Conservation (phyloP, 1,140 invertebrate species). For the Zaprionus kolodkinae region DNA sequence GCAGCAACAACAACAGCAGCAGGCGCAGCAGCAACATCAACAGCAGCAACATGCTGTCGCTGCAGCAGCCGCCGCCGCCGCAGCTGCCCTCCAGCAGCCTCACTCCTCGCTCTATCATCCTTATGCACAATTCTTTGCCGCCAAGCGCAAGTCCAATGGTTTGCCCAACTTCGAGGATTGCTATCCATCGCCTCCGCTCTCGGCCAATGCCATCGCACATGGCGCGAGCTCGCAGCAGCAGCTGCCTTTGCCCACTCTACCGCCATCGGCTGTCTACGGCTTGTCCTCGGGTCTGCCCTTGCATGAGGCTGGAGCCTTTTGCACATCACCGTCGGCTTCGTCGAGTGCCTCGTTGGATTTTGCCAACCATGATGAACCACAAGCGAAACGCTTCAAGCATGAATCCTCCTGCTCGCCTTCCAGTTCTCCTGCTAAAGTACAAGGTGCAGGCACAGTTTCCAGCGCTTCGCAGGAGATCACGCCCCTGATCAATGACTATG, state of each 20-base stretch:
- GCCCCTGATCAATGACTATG: slow-evolving; percentile 85
- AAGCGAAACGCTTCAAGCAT: slow-evolving; percentile 69
- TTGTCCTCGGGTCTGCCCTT: slow-evolving; percentile 38
- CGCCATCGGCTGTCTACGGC: slow-evolving; percentile 42
- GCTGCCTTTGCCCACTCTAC: slow-evolving; percentile 42
- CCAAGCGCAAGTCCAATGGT: slow-evolving; percentile 64
- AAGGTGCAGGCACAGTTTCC: slow-evolving; percentile 85
- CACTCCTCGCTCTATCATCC: slow-evolving; percentile 71
- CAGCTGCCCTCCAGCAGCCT: slow-evolving; percentile 73
- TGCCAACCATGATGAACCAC: slow-evolving; percentile 58
- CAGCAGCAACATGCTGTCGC: slow-evolving; percentile 36
- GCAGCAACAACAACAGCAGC: slow-evolving; percentile 29
- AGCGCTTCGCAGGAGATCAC: slow-evolving; percentile 86
- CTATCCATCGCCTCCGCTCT: slow-evolving; percentile 84
- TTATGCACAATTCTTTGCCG: slow-evolving; percentile 68
- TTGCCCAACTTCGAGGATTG: slow-evolving; percentile 65
- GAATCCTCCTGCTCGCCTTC: slow-evolving; percentile 75
- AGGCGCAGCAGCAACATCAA: slow-evolving; percentile 45
- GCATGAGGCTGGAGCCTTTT: slow-evolving; percentile 65
- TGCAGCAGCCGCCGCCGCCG: slow-evolving; percentile 72
- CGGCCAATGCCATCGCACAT: slow-evolving; percentile 55
- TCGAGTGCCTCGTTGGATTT: slow-evolving; percentile 70
- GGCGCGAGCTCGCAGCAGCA: slow-evolving; percentile 51
- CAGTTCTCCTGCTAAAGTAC: slow-evolving; percentile 65
- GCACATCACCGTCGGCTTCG: slow-evolving; percentile 76